Base-by-base conservation (phyloP, 2,888 invertebrate species). In the Yponomeuta evonymella region DNA sequence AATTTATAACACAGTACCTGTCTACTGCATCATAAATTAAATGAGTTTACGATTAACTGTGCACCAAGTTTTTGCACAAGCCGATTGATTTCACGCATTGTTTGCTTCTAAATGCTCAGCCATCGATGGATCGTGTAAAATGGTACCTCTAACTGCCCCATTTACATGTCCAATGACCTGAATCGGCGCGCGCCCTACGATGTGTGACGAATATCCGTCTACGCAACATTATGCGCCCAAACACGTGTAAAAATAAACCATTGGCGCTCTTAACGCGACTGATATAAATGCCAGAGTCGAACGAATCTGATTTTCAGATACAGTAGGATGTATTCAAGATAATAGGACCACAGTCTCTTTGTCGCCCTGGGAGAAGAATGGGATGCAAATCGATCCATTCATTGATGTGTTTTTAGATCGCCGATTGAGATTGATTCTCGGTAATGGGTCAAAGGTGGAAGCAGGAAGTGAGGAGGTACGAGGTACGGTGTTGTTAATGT, bases 121-220 rank as follows among this genome's bases (percentile, higher is more conserved):
- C 29, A 65, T 65, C n/a, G 36, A 67, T 71, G 48, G 58, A 63
- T 68, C 48, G 64, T 66, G 30, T 58, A 65, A 65, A 12, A 63
- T 12, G 30, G 67, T 68, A 68, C 68, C 51, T 58, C 62, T 8
- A 62, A 43, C n/a, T 80, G 83, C 75, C 81, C 87, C 77, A 86
- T 78, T 81, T 87, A 77, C 77, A 76, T 73, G 79, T 68, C 77
- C 80, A 79, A 78, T 85, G 84, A 82, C 81, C 83, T 85, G 85
- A 71, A 81, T 76, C 81, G 83, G 58, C n/a, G 79, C 80, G 79
- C 83, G 76, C 83, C 85, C 81, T 70, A 70, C 23, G 65, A 51
- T 36, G 62, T 79, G 81, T 81, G 81, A 74, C 76, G 73, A 72
- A 43, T 15, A 23, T 67, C 36, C 67, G 67, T 48, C 11, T 65